Conservation (phyloP, 2,888 invertebrate species). For the Drosophila macrothrix region DNA sequence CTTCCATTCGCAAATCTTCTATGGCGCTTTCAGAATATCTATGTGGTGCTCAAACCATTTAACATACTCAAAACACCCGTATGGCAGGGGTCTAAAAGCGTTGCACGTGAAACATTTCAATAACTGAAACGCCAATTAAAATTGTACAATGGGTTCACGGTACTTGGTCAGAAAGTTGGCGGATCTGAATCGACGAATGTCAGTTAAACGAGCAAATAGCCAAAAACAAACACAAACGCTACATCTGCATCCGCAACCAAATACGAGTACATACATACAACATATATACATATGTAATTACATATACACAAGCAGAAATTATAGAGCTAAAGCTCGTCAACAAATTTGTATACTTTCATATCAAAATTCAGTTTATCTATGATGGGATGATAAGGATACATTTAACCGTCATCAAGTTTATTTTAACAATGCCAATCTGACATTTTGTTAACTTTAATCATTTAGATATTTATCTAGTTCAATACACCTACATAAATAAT, state of each 20-base stretch:
- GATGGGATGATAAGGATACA: background rate
- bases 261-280: constrained; percentile 9
- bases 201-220: constrained; percentile 74
- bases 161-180: constrained; percentile 57
- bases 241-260: constrained; percentile 58
- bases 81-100: constrained; percentile 31
- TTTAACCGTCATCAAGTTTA: background rate
- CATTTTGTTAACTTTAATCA: background rate
- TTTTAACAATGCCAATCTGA: rapidly evolving
- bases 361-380: background rate
- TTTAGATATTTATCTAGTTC: background rate
- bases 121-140: constrained; percentile 78
- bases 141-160: constrained; percentile 68
- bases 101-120: constrained; percentile 73
- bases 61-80: constrained; percentile 2
- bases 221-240: constrained; percentile 56
- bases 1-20: background rate
- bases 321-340: background rate
- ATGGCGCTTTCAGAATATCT: background rate
- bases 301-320: background rate
- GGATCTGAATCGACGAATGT: constrained; percentile 57
- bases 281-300: background rate
- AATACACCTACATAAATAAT: background rate
- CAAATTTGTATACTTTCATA: background rate
- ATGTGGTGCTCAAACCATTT: background rate